Evolutionary conservation across 2,797 vertebrate genomes (phyloP).

Genomic region (Crocidura indochinensis): DNA sequence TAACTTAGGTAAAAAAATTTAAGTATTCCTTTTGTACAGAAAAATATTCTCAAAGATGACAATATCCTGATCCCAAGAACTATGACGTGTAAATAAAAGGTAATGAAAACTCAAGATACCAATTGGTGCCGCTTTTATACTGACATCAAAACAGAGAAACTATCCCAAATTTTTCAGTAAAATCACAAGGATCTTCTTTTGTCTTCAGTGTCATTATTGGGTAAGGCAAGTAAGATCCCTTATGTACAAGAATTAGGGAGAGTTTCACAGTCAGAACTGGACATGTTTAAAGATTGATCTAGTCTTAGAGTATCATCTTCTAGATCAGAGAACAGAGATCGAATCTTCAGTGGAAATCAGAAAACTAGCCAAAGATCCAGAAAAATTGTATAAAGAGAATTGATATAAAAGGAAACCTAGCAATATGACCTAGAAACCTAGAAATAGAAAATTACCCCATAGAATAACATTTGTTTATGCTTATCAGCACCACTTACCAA

Average conservation of each 20-base stretch:
- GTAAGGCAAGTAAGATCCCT: neutral
- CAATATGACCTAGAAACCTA: neutral
- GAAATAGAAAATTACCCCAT: constrained; percentile 44
- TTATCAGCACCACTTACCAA: neutral
- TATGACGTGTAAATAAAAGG: neutral
- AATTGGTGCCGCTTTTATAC: neutral
- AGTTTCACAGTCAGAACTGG: neutral
- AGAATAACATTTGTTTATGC: constrained; percentile 34
- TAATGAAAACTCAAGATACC: neutral
- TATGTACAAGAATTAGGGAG: neutral
- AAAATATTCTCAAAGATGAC: neutral
- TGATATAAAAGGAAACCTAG: neutral
- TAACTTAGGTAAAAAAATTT: neutral
- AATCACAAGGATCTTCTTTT: neutral
- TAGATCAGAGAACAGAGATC: neutral
- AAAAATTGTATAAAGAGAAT: neutral
- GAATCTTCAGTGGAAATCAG: neutral
- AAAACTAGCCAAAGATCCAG: neutral
- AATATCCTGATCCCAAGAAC: neutral
- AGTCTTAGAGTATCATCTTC: too few species aligned
- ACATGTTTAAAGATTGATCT: neutral
- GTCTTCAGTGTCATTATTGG: neutral
- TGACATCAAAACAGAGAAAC: neutral
- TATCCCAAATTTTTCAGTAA: neutral
- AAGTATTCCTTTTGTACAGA: constrained; percentile 16